Evolutionary conservation across 2,113 vertebrate species (phyloP).

Genomic region (Coturnix japonica): DNA sequence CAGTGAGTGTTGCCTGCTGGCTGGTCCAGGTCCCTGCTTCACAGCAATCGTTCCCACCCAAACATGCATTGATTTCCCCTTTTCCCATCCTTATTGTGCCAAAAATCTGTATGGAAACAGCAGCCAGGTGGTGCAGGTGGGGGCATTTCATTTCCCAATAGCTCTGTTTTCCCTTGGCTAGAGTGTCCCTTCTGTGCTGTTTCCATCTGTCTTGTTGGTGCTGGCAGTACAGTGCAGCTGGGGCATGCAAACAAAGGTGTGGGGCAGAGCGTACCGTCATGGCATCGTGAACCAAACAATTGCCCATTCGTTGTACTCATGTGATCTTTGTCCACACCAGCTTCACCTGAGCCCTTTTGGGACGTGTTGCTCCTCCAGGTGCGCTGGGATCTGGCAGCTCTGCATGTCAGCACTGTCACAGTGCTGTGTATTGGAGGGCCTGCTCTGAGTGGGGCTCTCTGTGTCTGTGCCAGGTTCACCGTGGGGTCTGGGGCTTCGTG

Average conservation of each 20-base stretch:
- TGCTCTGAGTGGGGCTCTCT: background rate
- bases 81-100: background rate
- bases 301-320: background rate
- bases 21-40: background rate
- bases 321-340: background rate
- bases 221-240: background rate
- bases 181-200: background rate
- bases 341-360: background rate
- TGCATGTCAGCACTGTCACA: background rate
- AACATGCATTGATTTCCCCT: background rate
- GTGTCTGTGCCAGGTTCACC: conserved; percentile 84
- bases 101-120: background rate
- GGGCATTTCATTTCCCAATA: background rate
- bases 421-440: background rate
- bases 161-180: background rate
- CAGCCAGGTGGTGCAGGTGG: background rate
- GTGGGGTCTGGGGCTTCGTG: conserved; percentile 89
- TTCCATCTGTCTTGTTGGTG: background rate
- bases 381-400: background rate
- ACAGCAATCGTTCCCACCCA: background rate
- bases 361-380: background rate
- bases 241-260: conserved; percentile 55
- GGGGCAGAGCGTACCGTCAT: background rate
- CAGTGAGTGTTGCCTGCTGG: background rate
- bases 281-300: conserved; percentile 31